A percentile compares a stretch with the other conserved stretches of the same genome.
Conservation (phyloP, 1,140 invertebrate species). For the Bombus cullumanus region DNA sequence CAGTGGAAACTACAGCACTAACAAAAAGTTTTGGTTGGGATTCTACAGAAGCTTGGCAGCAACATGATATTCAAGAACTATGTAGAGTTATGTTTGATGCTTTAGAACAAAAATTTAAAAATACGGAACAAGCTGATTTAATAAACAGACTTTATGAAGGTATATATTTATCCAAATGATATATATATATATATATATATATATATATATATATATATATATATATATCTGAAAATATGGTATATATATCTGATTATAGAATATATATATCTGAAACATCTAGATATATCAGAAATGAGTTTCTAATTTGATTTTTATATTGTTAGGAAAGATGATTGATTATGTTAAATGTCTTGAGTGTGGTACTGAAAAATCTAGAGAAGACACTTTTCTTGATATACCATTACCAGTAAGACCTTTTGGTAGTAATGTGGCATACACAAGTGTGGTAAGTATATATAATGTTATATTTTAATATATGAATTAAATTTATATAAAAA, state of each 20-base stretch:
- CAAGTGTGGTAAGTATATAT: slow-evolving; percentile 87
- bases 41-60: slow-evolving; percentile 94
- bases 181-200: no score
- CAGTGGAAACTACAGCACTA: slow-evolving; percentile 94
- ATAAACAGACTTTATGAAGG: slow-evolving; percentile 91
- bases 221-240: no score
- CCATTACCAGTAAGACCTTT: slow-evolving; percentile 94
- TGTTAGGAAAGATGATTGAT: slow-evolving; percentile 93
- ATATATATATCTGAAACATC: slow-evolving; percentile 18
- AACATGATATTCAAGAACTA: slow-evolving; percentile 96
- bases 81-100: slow-evolving; percentile 97
- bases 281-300: slow-evolving; percentile 15
- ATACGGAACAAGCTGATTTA: slow-evolving; percentile 92
- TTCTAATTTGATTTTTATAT: slow-evolving; percentile 60
- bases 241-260: no score
- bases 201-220: no score
- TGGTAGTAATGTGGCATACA: slow-evolving; percentile 90
- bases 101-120: slow-evolving; percentile 93
- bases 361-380: slow-evolving; percentile 91
- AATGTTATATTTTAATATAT: background rate
- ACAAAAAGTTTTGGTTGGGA: slow-evolving; percentile 97
- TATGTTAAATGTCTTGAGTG: slow-evolving; percentile 96
- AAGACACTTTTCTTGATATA: slow-evolving; percentile 95
- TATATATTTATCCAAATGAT: slow-evolving; percentile 53
- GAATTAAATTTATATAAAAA: slow-evolving; percentile 11